Evolutionary conservation across 2,888 invertebrate species (phyloP), one percentile per base, ranked within the genome.

Genomic region (Geophilus truncorum): DNA sequence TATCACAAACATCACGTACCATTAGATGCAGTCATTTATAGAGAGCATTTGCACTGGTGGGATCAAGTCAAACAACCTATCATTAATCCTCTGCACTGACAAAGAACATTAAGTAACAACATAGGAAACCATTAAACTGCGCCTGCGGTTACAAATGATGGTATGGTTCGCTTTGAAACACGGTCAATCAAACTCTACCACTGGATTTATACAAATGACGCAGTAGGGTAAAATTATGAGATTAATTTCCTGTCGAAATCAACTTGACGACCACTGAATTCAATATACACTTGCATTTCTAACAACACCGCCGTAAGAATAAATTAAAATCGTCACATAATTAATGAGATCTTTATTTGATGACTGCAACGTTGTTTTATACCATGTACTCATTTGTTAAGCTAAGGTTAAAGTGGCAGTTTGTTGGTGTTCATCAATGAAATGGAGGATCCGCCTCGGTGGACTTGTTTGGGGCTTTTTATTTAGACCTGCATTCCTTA

Each of bases 41-140:
- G 70, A 7, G 51, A 7, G 70, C 70, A 70, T 25, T 70, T 70
- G 25, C 28, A 70, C 70, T 70, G 25, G 70, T 28, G 28, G 70
- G 70, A 70, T 70, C 70, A 70, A 70, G 70, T 70, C 70, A 70
- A 70, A 70, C 70, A 70, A 70, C 70, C 70, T 23, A 70, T 70
- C 70, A 70, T 70, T 70, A 70, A 70, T 70, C 70, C 28, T 70
- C 70, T 70, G 28, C 15, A 28, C 70, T 70, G 70, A 70, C 70
- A 70, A 70, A 70, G 70, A 70, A 70, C 70, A 70, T 70, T 70
- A 70, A 70, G 25, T 28, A 70, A 25, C 28, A 28, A 25, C 70
- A 70, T 70, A 70, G 70, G 70, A 70, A 70, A 23, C 70, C 70
- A 70, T 70, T 70, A 70, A 70, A 70, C 28, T 70, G 70, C 25